Base-by-base conservation (phyloP, 2,888 invertebrate genomes). In the Tanytarsus gracilentus region DNA sequence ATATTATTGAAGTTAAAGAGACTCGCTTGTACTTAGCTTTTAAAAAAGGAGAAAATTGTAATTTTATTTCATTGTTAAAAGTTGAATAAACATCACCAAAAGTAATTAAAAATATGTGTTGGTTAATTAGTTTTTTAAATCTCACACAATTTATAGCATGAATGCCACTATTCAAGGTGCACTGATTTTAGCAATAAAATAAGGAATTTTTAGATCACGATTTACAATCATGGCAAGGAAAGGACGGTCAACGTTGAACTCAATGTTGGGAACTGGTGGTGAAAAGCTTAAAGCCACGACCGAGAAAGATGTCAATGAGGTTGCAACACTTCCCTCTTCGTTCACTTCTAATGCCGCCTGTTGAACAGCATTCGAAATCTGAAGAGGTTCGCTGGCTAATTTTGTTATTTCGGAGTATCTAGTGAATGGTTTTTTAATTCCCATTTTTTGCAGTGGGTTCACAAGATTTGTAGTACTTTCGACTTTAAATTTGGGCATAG, bases 211-310 rank as follows among this genome's bases (percentile, higher is more conserved):
- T n/a, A 71, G 69, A 11, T 68, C 67, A 4, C 69, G 71, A 61
- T 79, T 78, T 72, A 78, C 75, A 14, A 80, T 66, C 1, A 79
- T 67, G 2, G 75, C 72, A 59, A 79, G 63, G 64, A 80, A 79
- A 1, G 80, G 79, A 65, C 75, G 72, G 63, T 78, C 71, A 0
- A 73, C 75, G 40, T 64, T 72, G 62, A 78, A 75, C 2, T 66
- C 61, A 0, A 72, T 62, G 5, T 71, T 64, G 2, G 74, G 70
- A 1, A 72, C 69, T 44, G 61, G 63, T 7, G 62, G 49, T n/a
- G 74, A 72, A 27, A 75, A 73, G 1, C 77, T 77, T 4, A 79
- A 65, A 1, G 79, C 77, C 1, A 78, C 74, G 1, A 74, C 77
- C 3, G 73, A 70, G 25, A 77, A 71, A 0, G 72, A 68, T 1